phyloP scores from a whole-genome alignment of 2,113 vertebrate species.

The Dissostichus mawsoni region DNA sequence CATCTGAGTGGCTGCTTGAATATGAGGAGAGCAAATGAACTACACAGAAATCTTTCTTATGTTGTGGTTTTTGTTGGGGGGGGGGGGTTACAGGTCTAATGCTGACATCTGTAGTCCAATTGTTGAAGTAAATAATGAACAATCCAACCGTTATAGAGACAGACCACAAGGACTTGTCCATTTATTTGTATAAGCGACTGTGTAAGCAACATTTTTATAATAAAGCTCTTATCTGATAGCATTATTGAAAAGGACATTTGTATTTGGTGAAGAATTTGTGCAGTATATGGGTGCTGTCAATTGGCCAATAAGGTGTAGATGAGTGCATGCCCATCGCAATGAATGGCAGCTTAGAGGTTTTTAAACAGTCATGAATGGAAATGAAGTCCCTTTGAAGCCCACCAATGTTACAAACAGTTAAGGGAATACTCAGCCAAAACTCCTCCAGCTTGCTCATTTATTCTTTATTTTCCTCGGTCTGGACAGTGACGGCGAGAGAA shows the following conservation, averaged over 20 bases:
- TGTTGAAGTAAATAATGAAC: conserved; percentile 45
- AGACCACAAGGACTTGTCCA: conserved; percentile 9
- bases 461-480: conserved; percentile 39
- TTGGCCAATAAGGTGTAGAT: conserved; percentile 1
- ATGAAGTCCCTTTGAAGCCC: neutral
- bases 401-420: conserved; percentile 20
- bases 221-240: conserved; percentile 42
- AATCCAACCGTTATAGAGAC: conserved; percentile 2
- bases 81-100: neutral
- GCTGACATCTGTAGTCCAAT: conserved; percentile 37
- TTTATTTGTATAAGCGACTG: conserved; percentile 27
- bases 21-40: conserved; percentile 34
- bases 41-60: conserved; percentile 26
- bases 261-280: conserved; percentile 6
- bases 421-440: conserved; percentile 24
- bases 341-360: conserved; percentile 20
- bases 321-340: neutral
- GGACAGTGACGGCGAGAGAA: conserved; percentile 46
- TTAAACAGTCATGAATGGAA: conserved; percentile 7
- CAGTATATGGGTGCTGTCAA: neutral
- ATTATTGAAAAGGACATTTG: conserved; percentile 9
- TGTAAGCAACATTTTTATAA: neutral
- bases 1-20: conserved; percentile 11
- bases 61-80: neutral
- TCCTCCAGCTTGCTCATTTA: conserved; percentile 43